Base-by-base conservation (phyloP, 2,888 invertebrate genomes). In the Ochropleura leucogaster region DNA sequence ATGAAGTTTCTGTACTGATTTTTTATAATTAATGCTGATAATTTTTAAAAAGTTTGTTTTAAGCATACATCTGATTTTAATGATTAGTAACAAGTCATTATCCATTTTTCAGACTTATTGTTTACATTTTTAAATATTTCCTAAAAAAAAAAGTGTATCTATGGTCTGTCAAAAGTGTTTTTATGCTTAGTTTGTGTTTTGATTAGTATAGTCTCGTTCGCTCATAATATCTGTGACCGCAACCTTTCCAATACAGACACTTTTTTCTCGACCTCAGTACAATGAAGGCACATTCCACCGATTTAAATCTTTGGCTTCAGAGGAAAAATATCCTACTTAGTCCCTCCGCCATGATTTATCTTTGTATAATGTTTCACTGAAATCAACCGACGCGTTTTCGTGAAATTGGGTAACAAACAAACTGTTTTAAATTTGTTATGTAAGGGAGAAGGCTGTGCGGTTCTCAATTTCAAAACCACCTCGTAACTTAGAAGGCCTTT, bases 301-400 rank as follows among this genome's bases (percentile, higher is more conserved):
- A 42, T 44, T 44, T 62, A 62, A n/a, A 62, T 18, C n/a, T n/a
- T 62, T 44, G 44, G 85, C 80, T 78, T 70, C 59, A 30, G 70
- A 49, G 62, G 73, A 85, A 83, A 84, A 85, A 85, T 85, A 74
- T 71, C 70, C 65, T 71, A 73, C 77, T 85, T 73, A 83, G 72
- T 63, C 63, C 65, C 63, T 62, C n/a, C 14, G 53, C 63, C 64
- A 65, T 82, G 84, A 84, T 84, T 85, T 84, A 84, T 84, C 70
- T 72, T 46, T 72, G 60, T 69, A 85, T 83, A 73, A 83, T 75
- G 72, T 81, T 84, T 81, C 83, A 72, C 74, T 59, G 77, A 63
- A 83, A 75, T 62, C 68, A 72, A 62, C 65, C 40, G 53, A 55
- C 51, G 57, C 55, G 46, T 81, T 77, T 47, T 72, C 63, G 44